Conservation (phyloP, 2,888 invertebrate genomes). For the Temnothorax unifasciatus region DNA sequence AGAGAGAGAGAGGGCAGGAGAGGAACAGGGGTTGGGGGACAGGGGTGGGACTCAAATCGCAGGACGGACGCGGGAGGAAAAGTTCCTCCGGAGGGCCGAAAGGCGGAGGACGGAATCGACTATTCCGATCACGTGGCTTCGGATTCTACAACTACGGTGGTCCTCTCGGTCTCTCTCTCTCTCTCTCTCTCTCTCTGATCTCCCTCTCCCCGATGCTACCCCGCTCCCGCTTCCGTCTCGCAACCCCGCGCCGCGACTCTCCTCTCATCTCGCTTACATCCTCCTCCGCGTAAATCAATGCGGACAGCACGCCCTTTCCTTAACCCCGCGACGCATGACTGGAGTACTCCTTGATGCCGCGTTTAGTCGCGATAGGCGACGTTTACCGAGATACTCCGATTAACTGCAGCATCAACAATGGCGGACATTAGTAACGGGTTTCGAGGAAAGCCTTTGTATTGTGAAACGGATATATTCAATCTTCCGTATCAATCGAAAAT, state of each 20-base stretch:
- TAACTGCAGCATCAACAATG: constrained; percentile 31
- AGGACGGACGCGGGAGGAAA: constrained; percentile 48
- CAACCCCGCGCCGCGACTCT: constrained; percentile 46
- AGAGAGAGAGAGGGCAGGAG: constrained; percentile 48
- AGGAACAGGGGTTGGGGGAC: constrained; percentile 53
- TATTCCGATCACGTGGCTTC: constrained; percentile 84
- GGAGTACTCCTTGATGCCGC: constrained; percentile 73
- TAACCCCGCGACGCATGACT: constrained; percentile 79
- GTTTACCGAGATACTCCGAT: constrained; percentile 60
- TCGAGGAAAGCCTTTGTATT: neutral
- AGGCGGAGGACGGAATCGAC: constrained; percentile 79
- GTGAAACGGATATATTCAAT: neutral
- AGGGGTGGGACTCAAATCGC: constrained; percentile 41
- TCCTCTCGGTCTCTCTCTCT: constrained; percentile 39
- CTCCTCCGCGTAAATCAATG: constrained; percentile 80
- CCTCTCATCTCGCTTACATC: constrained; percentile 60
- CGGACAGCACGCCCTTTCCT: constrained; percentile 79
- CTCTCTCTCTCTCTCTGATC: constrained; percentile 18
- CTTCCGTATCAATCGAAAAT: neutral
- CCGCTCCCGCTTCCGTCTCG: constrained; percentile 42
- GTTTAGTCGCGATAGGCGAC: constrained; percentile 65
- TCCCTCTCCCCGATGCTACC: neutral
- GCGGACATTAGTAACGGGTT: constrained; percentile 18
- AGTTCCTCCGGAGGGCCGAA: constrained; percentile 71
- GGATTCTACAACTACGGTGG: constrained; percentile 70